Evolutionary conservation across 2,797 vertebrate genomes (phyloP).

Genomic region (Tamandua tetradactyla): DNA sequence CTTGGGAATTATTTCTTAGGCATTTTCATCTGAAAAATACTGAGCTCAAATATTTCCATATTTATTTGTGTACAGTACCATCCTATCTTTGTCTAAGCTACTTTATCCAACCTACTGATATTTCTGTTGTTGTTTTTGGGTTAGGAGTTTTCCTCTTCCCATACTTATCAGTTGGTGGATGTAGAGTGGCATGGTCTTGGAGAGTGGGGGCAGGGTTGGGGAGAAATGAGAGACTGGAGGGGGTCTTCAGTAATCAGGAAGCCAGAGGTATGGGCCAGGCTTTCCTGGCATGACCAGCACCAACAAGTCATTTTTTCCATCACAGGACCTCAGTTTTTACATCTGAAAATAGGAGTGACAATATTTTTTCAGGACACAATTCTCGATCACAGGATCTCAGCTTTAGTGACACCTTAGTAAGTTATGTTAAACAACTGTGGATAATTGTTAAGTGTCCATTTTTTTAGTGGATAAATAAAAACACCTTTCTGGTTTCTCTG

Average conservation of each 20-base stretch:
- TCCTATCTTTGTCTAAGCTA: background rate
- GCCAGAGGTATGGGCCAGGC: background rate
- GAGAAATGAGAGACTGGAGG: background rate
- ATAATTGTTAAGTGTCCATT: slow-evolving; percentile 15
- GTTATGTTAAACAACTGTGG: background rate
- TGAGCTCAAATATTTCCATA: background rate
- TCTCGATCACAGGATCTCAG: background rate
- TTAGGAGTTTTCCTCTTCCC: background rate
- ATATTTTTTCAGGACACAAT: background rate
- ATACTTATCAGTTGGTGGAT: background rate
- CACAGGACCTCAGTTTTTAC: background rate
- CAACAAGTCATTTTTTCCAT: background rate
- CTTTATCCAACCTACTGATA: background rate
- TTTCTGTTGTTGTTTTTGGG: slow-evolving; percentile 27
- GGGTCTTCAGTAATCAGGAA: background rate
- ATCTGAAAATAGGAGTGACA: background rate
- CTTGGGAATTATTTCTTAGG: slow-evolving; percentile 10
- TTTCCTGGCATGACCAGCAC: background rate
- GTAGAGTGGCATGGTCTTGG: background rate
- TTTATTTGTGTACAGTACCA: background rate
- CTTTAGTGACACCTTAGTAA: background rate
- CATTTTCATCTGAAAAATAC: slow-evolving; percentile 49
- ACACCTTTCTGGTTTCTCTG: background rate
- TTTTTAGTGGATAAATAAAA: slow-evolving; percentile 44
- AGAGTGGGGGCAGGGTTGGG: background rate